phyloP scores from a whole-genome alignment of 2,888 invertebrate species.

The Cerastoderma edule region DNA sequence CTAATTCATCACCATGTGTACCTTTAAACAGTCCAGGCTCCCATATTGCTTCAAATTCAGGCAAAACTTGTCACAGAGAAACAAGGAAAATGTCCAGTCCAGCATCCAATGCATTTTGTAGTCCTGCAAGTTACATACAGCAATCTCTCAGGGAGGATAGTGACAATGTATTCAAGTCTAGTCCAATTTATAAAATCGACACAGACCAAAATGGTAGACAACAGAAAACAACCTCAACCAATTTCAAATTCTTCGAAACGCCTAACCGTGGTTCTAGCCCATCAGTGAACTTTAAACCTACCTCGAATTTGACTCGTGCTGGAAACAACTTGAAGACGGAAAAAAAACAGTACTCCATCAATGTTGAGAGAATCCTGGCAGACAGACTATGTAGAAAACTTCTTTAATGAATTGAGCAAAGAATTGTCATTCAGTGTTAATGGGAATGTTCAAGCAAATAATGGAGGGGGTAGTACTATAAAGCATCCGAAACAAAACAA shows the following conservation, averaged over 20 bases:
- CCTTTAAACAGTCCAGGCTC: too few relatives aligned
- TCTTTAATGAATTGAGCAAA: constrained; percentile 14
- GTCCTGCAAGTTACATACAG: constrained; percentile 45
- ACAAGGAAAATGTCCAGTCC: constrained; percentile 55
- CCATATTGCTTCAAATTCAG: too few relatives aligned
- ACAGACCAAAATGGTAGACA: neutral
- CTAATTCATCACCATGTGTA: too few relatives aligned
- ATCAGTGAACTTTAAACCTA: neutral
- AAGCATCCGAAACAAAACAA: neutral
- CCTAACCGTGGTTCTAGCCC: neutral
- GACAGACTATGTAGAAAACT: constrained; percentile 14
- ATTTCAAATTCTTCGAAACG: constrained; percentile 11
- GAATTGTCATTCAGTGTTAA: neutral
- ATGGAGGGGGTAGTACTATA: neutral
- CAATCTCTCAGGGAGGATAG: constrained; percentile 22
- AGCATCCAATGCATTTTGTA: constrained; percentile 30
- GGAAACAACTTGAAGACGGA: neutral
- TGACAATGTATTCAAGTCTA: constrained; percentile 35
- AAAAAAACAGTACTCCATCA: neutral
- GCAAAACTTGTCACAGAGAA: too few relatives aligned
- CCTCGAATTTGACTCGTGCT: neutral
- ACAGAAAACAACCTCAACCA: constrained; percentile 9
- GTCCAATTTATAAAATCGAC: constrained; percentile 19
- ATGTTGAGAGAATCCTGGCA: constrained; percentile 10
- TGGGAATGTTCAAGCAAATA: neutral